Evolutionary conservation across 1,140 invertebrate genomes (phyloP).

Genomic region (Drosophila pandora): DNA sequence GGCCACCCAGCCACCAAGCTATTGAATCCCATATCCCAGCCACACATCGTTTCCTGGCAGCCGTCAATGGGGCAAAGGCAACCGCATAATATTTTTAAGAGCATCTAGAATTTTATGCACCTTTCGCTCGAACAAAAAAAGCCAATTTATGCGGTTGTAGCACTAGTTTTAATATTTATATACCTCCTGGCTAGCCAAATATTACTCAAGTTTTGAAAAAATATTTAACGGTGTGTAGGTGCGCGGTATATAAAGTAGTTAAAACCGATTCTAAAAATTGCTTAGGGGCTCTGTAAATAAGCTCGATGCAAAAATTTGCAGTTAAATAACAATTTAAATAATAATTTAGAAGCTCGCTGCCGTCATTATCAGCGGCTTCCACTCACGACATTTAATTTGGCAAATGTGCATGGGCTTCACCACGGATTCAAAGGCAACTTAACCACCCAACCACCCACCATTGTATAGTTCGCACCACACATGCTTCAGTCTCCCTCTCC

Average conservation of each 20-base stretch:
- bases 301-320: not conserved
- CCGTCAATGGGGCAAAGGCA: constrained; percentile 14
- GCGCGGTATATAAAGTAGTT: constrained; percentile 44
- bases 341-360: constrained; percentile 16
- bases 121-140: constrained; percentile 46
- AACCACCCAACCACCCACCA: constrained; percentile 7
- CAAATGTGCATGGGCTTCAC: constrained; percentile 35
- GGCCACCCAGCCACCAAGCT: constrained; percentile 8
- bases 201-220: constrained; percentile 67
- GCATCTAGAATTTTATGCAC: constrained; percentile 68
- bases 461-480: constrained; percentile 45
- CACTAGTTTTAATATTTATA: constrained; percentile 26
- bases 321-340: constrained; percentile 3
- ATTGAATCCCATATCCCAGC: constrained; percentile 7
- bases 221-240: constrained; percentile 53
- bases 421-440: not conserved
- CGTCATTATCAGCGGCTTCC: constrained; percentile 12
- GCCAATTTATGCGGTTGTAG: constrained; percentile 57
- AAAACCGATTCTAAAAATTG: constrained; percentile 19
- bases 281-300: not conserved
- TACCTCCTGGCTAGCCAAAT: constrained; percentile 24
- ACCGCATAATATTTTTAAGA: constrained; percentile 67
- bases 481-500: not conserved
- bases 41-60: constrained; percentile 19
- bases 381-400: constrained; percentile 53